phyloP scores from a whole-genome alignment of 2,797 vertebrate species.

The Cheirogaleus major region DNA sequence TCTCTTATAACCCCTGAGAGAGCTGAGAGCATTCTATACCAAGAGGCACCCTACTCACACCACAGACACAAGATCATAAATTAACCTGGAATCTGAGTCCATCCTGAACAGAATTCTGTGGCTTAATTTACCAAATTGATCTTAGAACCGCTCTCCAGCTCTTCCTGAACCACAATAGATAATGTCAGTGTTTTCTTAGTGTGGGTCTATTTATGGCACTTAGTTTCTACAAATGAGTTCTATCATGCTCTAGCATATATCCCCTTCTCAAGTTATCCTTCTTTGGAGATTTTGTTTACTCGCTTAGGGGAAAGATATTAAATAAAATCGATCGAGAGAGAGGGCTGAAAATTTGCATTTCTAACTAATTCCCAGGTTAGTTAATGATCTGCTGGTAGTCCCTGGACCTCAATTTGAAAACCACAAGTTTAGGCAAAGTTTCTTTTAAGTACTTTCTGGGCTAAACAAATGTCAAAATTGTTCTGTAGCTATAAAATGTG shows the following conservation, averaged over 20 bases:
- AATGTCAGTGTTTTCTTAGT: slow-evolving; percentile 37
- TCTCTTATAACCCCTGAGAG: slow-evolving; percentile 4
- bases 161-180: slow-evolving; percentile 43
- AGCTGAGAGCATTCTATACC: not conserved
- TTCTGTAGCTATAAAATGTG: not conserved
- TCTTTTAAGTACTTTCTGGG: not conserved
- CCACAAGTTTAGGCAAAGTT: not conserved
- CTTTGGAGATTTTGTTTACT: not conserved
- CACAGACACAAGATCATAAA: not conserved
- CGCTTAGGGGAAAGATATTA: not conserved
- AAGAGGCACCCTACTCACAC: not conserved
- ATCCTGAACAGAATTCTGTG: slow-evolving; percentile 24
- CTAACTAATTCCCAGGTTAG: not conserved
- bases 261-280: not conserved
- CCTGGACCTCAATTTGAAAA: not conserved
- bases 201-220: not conserved
- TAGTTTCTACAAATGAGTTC: not conserved
- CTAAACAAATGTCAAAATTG: slow-evolving; percentile 1
- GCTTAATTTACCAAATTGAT: slow-evolving; percentile 36
- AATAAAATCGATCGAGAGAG: not conserved
- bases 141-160: not conserved
- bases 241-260: not conserved
- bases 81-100: slow-evolving; percentile 8
- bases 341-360: not conserved
- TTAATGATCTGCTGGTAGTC: accelerated